phyloP scores from a whole-genome alignment of 2,113 vertebrate genomes.

The Siphamia tubifer region DNA sequence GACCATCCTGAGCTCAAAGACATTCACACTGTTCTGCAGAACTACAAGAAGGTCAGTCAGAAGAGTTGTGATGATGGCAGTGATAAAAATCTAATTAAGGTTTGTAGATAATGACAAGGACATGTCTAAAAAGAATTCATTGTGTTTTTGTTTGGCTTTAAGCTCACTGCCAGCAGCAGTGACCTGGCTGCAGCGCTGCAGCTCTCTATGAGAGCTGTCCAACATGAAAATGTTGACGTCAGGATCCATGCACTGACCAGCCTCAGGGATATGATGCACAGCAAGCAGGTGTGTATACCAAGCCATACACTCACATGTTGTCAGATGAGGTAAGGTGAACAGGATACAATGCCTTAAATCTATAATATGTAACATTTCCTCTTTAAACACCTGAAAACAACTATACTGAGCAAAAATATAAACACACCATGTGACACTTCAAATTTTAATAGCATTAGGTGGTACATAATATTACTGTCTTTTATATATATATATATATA shows the following conservation, averaged over 20 bases:
- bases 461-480: no score
- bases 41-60: slow-evolving; percentile 90
- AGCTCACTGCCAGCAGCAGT: slow-evolving; percentile 92
- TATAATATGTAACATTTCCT: no score
- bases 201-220: slow-evolving; percentile 93
- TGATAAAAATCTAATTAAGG: neutral
- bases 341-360: no score
- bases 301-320: neutral
- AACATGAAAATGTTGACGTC: slow-evolving; percentile 96
- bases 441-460: no score
- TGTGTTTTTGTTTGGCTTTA: no score
- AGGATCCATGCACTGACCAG: slow-evolving; percentile 95
- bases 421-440: no score
- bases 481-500: no score
- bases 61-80: neutral
- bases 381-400: no score
- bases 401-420: no score
- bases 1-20: slow-evolving; percentile 91
- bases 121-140: no score
- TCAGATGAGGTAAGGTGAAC: no score
- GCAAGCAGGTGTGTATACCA: slow-evolving; percentile 86
- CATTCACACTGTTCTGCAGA: slow-evolving; percentile 91
- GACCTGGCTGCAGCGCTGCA: slow-evolving; percentile 89
- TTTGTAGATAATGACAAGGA: neutral
- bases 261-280: slow-evolving; percentile 92